Evolutionary conservation across 2,113 vertebrate species (phyloP), one percentile per base, ranked within the genome.

Genomic region (Pangasianodon gigas): DNA sequence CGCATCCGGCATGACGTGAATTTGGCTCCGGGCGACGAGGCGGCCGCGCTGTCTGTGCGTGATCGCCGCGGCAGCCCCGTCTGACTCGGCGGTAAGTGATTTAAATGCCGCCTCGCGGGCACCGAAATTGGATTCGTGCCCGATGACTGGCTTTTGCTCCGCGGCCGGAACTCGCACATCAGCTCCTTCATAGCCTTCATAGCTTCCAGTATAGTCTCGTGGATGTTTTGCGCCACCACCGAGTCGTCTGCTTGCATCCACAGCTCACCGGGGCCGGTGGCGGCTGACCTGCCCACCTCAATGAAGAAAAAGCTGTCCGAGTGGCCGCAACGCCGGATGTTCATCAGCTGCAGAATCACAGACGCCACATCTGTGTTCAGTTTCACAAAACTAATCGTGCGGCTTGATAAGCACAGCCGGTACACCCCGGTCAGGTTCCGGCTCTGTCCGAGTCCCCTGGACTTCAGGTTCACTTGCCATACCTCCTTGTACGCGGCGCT

Each of bases 191-290:
- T 97, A 3, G 98, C 98, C 93, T 97, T 98, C 98, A 99, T 99
- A 7, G 98, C 98, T 93, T 98, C 98, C 92, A 99, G 90, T 87
- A 99, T 98, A 52, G 98, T 99, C 94, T 99, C 98, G 87, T 99
- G 98, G 91, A 99, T 99, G 93, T 97, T 98, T 90, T 99, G 98
- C n/a, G 98, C 98, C 93, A 99, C 98, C 92, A 99, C 98, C 0
- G 97, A 97, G 94, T 99, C 98, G 69, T 99, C 98, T 0, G 97
- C 98, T 92, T 99, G 98, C 98, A 99, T 99, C 98, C 98, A 99
- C 32, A 99, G 94, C 95, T 99, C 98, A 3, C 98, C 98, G 8
- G 98, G 98, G n/a, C 98, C 98, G 14, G 97, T 99, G 92, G 97
- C 96, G 0, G 98, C 97, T 0, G 98, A 99, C 62, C 98, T 96